Evolutionary conservation across 2,888 invertebrate genomes (phyloP).

Genomic region (Belgica antarctica): DNA sequence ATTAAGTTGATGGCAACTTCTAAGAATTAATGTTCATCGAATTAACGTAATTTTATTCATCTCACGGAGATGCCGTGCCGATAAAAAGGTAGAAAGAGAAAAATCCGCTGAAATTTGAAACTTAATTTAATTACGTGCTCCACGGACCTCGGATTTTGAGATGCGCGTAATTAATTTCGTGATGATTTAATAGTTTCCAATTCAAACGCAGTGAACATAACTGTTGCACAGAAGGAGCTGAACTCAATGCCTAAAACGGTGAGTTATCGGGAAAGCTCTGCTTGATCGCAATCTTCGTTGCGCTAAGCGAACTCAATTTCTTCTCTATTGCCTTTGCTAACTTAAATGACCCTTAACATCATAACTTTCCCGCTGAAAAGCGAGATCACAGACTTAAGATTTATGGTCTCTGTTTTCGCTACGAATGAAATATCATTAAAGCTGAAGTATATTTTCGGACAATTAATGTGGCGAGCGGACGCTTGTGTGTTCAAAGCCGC

Average conservation of each 20-base stretch:
- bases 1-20: conserved; percentile 12
- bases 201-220: no score
- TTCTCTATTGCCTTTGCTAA: conserved; percentile 9
- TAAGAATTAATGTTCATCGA: neutral
- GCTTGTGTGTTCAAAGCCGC: neutral
- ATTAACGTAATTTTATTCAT: neutral
- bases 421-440: conserved; percentile 20
- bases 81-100: neutral
- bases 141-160: neutral
- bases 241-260: neutral
- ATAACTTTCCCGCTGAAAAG: conserved; percentile 40
- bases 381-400: conserved; percentile 38
- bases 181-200: conserved; percentile 32
- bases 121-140: neutral
- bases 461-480: conserved; percentile 27
- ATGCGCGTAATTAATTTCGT: conserved; percentile 25
- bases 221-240: conserved; percentile 20
- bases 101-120: no score
- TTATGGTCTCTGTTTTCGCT: conserved; percentile 1
- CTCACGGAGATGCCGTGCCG: neutral
- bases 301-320: conserved; percentile 38
- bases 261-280: conserved; percentile 33
- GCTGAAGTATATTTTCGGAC: conserved; percentile 29
- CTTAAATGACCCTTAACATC: conserved; percentile 43
- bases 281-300: conserved; percentile 10